phyloP scores from a whole-genome alignment of 2,113 vertebrate species.

The Microcebus jonahi region DNA sequence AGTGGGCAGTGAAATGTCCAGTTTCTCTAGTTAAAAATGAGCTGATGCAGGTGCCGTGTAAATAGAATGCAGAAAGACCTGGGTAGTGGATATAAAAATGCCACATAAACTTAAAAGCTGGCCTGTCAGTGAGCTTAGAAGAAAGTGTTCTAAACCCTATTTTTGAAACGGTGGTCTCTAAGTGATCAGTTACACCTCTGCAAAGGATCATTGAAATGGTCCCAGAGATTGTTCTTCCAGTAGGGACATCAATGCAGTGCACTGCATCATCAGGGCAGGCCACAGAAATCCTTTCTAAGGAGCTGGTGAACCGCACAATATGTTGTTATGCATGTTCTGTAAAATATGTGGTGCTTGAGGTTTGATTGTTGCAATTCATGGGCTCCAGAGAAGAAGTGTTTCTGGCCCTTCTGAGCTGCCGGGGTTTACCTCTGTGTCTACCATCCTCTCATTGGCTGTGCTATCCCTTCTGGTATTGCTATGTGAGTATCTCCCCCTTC shows the following conservation, averaged over 20 bases:
- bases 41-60: background rate
- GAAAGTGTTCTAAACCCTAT: background rate
- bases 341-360: conserved; percentile 73
- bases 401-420: background rate
- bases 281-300: conserved; percentile 59
- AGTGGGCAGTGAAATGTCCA: background rate
- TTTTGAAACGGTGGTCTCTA: background rate
- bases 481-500: background rate
- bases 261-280: background rate
- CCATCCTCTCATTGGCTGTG: background rate
- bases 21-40: background rate
- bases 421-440: background rate
- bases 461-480: background rate
- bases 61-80: background rate
- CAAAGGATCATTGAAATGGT: background rate
- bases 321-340: conserved; percentile 46
- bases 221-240: background rate
- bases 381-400: background rate
- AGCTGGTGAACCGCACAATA: conserved; percentile 70
- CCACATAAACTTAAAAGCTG: background rate
- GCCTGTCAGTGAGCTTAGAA: background rate
- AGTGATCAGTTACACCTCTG: background rate
- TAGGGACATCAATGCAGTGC: background rate
- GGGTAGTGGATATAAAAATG: background rate
- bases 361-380: conserved; percentile 66